Conservation (phyloP, 2,113 vertebrate species). For the Crypturellus undulatus region DNA sequence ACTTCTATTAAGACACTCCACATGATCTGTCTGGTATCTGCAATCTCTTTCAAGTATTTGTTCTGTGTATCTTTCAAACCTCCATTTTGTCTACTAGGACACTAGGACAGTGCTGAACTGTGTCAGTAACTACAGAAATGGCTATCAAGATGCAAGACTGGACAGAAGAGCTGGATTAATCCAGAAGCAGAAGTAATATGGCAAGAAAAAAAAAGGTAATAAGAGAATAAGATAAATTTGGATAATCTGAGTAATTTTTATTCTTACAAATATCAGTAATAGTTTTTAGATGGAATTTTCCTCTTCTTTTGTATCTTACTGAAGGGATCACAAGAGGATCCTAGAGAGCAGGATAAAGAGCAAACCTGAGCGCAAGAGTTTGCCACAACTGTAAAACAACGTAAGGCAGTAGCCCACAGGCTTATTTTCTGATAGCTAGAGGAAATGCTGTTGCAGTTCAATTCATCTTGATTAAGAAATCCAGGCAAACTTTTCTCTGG, state of each 20-base stretch:
- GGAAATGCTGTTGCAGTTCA: not conserved
- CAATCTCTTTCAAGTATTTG: not conserved
- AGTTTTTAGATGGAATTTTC: not conserved
- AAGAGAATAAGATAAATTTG: not conserved
- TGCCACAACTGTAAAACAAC: not conserved
- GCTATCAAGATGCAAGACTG: not conserved
- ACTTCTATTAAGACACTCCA: not conserved
- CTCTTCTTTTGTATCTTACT: not conserved
- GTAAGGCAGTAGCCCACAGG: not conserved
- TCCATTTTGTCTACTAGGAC: not conserved
- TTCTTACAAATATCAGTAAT: not conserved
- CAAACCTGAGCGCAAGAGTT: not conserved
- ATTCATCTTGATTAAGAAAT: not conserved
- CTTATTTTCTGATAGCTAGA: not conserved
- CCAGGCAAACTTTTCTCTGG: not conserved
- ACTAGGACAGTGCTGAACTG: not conserved
- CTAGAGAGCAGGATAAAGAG: not conserved
- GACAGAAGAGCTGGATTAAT: not conserved
- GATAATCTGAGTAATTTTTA: not conserved
- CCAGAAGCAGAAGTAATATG: not conserved
- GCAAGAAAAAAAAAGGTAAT: not conserved
- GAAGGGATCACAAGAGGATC: not conserved
- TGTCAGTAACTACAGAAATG: not conserved
- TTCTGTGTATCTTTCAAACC: not conserved
- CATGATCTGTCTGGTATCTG: rapidly evolving